phyloP scores from a whole-genome alignment of 2,113 vertebrate genomes.

The Halcyon malimbica region DNA sequence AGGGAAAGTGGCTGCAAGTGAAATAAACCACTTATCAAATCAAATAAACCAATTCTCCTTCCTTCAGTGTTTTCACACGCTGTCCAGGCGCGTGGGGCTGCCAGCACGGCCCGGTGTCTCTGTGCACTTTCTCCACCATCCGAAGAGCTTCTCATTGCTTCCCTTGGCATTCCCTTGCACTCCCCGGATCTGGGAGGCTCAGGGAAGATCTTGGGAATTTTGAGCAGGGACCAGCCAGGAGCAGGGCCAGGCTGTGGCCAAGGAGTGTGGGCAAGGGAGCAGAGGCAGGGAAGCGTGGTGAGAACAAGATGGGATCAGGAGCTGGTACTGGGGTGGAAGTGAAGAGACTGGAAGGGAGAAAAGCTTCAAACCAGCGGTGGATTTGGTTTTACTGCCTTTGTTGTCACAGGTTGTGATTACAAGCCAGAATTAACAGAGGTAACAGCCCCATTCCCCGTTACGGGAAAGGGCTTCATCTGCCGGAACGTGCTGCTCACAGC shows the following conservation, averaged over 20 bases:
- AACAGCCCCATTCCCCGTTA: background rate
- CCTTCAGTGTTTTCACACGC: background rate
- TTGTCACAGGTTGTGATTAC: background rate
- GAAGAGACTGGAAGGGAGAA: background rate
- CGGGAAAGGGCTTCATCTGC: background rate
- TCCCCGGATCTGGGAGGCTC: background rate
- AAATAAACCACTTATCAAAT: background rate
- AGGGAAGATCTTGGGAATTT: background rate
- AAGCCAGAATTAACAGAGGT: background rate
- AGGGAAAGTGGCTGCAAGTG: background rate
- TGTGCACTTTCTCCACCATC: background rate
- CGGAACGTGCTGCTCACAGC: background rate
- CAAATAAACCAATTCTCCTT: background rate
- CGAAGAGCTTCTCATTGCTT: background rate
- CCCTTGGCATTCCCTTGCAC: background rate
- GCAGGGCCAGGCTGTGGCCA: background rate
- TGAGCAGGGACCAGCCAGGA: background rate
- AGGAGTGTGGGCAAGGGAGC: background rate
- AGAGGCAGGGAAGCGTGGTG: background rate
- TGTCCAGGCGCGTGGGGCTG: background rate
- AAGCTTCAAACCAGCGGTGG: background rate
- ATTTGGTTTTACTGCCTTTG: background rate
- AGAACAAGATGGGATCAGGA: background rate
- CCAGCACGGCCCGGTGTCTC: accelerated
- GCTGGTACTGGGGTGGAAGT: background rate